Base-by-base conservation (phyloP, 2,797 vertebrate species). In the Margarornis squamiger region DNA sequence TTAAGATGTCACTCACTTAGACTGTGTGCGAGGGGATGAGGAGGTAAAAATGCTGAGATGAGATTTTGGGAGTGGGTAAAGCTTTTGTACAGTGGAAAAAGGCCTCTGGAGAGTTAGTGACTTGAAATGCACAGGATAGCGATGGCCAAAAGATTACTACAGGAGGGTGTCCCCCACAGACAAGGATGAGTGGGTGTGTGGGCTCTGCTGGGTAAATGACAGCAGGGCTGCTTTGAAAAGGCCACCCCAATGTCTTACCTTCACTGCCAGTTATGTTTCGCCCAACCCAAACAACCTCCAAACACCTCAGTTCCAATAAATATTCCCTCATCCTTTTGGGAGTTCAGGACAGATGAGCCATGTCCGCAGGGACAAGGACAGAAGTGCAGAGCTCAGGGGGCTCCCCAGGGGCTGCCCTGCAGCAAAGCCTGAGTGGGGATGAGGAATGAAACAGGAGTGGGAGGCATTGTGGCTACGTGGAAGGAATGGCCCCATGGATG, bases 371-470 rank as follows among this genome's bases (percentile, higher is more conserved):
- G 49, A 66, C 75, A 58, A n/a, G n/a, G 58, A 59, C 15, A 20
- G 19, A n/a, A 55, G 2, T 72, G 73, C 32, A 52, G 55, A 61
- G 38, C 21, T 65, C 45, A 7, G 32, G 12, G 21, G 5, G 9
- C 13, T 75, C 18, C 46, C 21, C 29, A n/a, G 7, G 43, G 38
- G 12, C 71, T 77, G 39, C 63, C n/a, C 52, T 57, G 48, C 43
- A 65, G 34, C 32, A 68, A 58, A 92, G n/a, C 45, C 23, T 0
- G 0, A 19, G 7, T 6, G 32, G 24, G n/a, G n/a, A 22, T 0
- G 4, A 90, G 27, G 57, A 70, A 43, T 0, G 0, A 46, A 34
- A 21, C 0, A 36, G 34, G 2, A 23, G 6, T 7, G 17, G 29
- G 43, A 65, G 36, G 39, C 11, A 34, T 43, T 10, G 5, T 52